Conservation (phyloP, 2,888 invertebrate genomes). For the Andricus quercusramuli region DNA sequence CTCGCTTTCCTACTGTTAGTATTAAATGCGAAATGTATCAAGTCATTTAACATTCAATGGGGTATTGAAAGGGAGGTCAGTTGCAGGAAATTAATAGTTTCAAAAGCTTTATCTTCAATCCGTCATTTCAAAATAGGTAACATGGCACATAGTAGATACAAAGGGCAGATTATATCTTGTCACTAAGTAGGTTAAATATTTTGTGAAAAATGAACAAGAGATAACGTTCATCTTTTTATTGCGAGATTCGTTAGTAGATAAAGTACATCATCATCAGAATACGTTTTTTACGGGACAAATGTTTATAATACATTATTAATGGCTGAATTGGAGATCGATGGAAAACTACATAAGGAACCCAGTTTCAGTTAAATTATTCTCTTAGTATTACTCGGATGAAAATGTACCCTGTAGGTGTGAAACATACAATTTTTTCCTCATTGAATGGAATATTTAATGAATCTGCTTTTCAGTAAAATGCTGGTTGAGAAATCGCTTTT, state of each 20-base stretch:
- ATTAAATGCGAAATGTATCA: slow-evolving; percentile 1
- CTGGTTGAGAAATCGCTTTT: slow-evolving; percentile 27
- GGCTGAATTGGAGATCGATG: background rate
- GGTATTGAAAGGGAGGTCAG: background rate
- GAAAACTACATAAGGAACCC: background rate
- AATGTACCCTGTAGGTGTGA: background rate
- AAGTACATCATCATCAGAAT: background rate
- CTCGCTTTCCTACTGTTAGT: background rate
- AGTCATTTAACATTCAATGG: background rate
- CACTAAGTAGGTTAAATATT: background rate
- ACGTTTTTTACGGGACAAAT: background rate
- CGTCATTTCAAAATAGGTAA: too few species aligned
- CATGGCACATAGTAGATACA: too few species aligned
- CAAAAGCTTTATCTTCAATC: too few species aligned
- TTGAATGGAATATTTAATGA: slow-evolving; percentile 22
- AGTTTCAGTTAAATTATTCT: background rate
- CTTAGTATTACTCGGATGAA: background rate
- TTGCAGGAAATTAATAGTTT: too few species aligned
- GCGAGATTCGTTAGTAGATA: background rate
- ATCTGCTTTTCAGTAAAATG: slow-evolving; percentile 19
- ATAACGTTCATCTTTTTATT: background rate
- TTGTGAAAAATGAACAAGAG: background rate
- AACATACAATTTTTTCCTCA: background rate
- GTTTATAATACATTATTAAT: background rate
- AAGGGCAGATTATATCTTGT: too few species aligned